Conservation (phyloP, 1,140 invertebrate species). For the Drosophila equinoxialis region DNA sequence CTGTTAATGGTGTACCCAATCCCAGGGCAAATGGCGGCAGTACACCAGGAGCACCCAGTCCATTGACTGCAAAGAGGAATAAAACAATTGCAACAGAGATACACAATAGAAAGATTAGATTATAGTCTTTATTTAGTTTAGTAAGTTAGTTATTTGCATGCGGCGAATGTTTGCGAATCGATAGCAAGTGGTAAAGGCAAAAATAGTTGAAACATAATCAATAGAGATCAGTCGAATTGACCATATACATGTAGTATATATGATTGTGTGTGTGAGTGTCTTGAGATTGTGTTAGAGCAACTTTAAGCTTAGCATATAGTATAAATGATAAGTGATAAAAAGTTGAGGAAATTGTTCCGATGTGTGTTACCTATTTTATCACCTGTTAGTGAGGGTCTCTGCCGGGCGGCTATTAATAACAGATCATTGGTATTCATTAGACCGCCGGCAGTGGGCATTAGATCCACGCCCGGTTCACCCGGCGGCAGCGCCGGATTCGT, state of each 20-base stretch:
- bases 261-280: conserved; percentile 13
- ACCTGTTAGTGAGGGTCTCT: conserved; percentile 85
- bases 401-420: conserved; percentile 87
- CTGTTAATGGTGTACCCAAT: conserved; percentile 87
- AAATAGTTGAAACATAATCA: conserved; percentile 43
- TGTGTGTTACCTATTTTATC: conserved; percentile 83
- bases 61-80: conserved; percentile 67
- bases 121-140: background rate
- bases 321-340: conserved; percentile 60
- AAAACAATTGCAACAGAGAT: conserved; percentile 18
- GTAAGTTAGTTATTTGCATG: conserved; percentile 47
- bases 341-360: conserved; percentile 69
- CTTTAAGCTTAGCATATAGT: conserved; percentile 35
- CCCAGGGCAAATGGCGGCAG: conserved; percentile 91
- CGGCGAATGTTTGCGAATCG: conserved; percentile 65
- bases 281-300: conserved; percentile 6
- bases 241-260: background rate
- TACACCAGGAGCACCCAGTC: conserved; percentile 89
- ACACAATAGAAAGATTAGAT: conserved; percentile 20
- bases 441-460: conserved; percentile 86
- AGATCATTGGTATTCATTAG: conserved; percentile 86
- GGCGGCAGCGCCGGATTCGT: conserved; percentile 98
- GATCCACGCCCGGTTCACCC: conserved; percentile 91
- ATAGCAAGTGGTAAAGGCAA: conserved; percentile 68
- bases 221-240: conserved; percentile 1